Percentiles rank a stretch among this genome's conserved stretches.
Conservation (phyloP, 1,140 invertebrate genomes). For the Zaprionus vittiger region DNA sequence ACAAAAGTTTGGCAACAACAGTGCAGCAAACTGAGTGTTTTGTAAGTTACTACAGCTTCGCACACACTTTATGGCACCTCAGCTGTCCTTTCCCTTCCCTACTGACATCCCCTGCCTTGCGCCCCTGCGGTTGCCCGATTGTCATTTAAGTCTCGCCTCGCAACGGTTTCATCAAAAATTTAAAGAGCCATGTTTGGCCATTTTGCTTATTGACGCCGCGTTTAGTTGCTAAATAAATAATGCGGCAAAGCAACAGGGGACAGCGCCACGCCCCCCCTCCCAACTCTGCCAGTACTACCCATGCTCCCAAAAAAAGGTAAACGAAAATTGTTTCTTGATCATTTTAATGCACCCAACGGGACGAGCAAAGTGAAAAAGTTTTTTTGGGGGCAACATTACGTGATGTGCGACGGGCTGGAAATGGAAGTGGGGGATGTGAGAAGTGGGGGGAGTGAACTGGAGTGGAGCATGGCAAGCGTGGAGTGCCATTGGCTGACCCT, state of each 20-base stretch:
- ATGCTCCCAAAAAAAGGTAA: slow-evolving; percentile 61
- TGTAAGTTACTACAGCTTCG: slow-evolving; percentile 29
- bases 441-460: background rate
- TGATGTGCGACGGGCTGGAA: slow-evolving; percentile 58
- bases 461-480: slow-evolving; percentile 1
- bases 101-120: background rate
- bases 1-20: slow-evolving; percentile 44
- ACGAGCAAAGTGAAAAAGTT: slow-evolving; percentile 69
- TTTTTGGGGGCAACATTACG: slow-evolving; percentile 61
- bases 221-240: slow-evolving; percentile 75
- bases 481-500: background rate
- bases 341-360: slow-evolving; percentile 82
- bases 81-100: background rate
- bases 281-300: slow-evolving; percentile 6
- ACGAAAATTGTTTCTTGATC: slow-evolving; percentile 84
- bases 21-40: background rate
- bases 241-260: slow-evolving; percentile 31
- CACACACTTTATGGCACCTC: background rate
- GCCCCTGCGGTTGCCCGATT: slow-evolving; percentile 18
- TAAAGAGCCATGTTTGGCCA: slow-evolving; percentile 50
- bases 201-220: slow-evolving; percentile 56
- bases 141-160: background rate
- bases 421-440: slow-evolving; percentile 13
- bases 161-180: slow-evolving; percentile 72
- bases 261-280: slow-evolving; percentile 9